Evolutionary conservation across 2,797 vertebrate genomes (phyloP).

Genomic region (Astyanax mexicanus): DNA sequence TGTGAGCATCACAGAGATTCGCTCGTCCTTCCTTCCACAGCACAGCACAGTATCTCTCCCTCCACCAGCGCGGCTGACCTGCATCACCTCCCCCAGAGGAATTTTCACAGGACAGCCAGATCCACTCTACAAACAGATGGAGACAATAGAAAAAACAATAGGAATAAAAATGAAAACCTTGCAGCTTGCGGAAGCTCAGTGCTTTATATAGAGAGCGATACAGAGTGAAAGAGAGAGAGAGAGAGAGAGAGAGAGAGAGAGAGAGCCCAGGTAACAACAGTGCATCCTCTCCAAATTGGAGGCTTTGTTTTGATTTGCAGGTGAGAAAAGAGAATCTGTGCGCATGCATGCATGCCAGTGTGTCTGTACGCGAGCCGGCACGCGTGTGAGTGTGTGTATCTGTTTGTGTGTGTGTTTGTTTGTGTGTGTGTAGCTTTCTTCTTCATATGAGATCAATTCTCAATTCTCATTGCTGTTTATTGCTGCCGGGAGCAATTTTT

Average conservation of each 20-base stretch:
- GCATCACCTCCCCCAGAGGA: slow-evolving; percentile 12
- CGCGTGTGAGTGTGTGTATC: slow-evolving; percentile 10
- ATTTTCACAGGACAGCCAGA: neutral
- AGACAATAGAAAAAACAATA: neutral
- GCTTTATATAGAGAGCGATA: neutral
- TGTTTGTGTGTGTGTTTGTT: no score
- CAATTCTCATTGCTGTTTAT: slow-evolving; percentile 73
- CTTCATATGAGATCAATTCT: slow-evolving; percentile 70
- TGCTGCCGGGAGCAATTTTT: slow-evolving; percentile 61
- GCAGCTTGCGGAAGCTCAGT: neutral
- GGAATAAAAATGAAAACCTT: neutral
- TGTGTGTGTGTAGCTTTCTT: slow-evolving; percentile 48
- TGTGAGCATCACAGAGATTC: no score
- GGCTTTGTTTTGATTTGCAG: slow-evolving; percentile 1
- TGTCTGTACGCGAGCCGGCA: neutral
- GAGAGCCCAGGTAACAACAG: neutral
- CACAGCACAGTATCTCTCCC: no score
- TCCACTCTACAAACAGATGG: slow-evolving; percentile 5
- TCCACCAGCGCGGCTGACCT: neutral
- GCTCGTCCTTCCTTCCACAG: neutral
- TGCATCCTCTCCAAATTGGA: slow-evolving; percentile 13
- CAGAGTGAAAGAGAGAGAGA: no score
- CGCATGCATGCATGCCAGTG: neutral
- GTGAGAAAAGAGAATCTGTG: neutral
- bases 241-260: no score